Percentiles rank a stretch among this genome's conserved stretches.
These are phyloP conservation scores for Cyclophora punctaria DNA, from an alignment of 2,888 invertebrate genomes.

Conservation along the genomic window DNA sequence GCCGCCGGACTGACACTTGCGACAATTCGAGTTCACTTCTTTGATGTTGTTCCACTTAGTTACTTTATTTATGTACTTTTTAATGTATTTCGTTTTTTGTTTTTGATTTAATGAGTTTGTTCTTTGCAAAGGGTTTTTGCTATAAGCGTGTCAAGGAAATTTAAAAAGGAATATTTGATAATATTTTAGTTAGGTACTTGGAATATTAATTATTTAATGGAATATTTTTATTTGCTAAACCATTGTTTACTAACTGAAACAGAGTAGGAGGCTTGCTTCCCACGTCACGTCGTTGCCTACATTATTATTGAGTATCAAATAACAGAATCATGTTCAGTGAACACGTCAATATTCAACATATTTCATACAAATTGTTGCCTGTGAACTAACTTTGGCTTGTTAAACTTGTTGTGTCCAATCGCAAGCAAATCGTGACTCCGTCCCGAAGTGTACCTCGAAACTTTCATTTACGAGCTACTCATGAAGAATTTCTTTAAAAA, in stretches of 20 bases:
- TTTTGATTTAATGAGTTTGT: not conserved
- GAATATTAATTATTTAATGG: not conserved
- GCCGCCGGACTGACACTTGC: constrained; percentile 27
- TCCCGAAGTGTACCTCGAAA: too few species aligned
- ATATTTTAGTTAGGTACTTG: not conserved
- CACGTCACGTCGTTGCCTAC: too few species aligned
- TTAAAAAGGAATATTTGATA: too few species aligned
- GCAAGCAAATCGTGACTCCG: too few species aligned
- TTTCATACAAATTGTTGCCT: too few species aligned
- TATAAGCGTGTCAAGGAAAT: too few species aligned
- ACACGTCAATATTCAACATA: too few species aligned
- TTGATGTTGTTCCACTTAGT: not conserved
- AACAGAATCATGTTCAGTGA: too few species aligned
- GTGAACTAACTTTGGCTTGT: not conserved
- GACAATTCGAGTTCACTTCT: constrained; percentile 1
- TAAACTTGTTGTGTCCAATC: not conserved
- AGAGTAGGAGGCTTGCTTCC: too few species aligned
- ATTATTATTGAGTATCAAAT: too few species aligned
- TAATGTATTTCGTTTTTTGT: not conserved
- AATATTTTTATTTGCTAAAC: not conserved
- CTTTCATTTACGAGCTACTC: not conserved
- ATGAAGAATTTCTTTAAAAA: constrained; percentile 5
- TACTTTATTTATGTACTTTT: not conserved
- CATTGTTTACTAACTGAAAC: not conserved
- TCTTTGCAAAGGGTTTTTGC: not conserved